These are phyloP conservation scores for Maniola jurtina DNA, from an alignment of 1,140 invertebrate genomes.

Conservation along the genomic window DNA sequence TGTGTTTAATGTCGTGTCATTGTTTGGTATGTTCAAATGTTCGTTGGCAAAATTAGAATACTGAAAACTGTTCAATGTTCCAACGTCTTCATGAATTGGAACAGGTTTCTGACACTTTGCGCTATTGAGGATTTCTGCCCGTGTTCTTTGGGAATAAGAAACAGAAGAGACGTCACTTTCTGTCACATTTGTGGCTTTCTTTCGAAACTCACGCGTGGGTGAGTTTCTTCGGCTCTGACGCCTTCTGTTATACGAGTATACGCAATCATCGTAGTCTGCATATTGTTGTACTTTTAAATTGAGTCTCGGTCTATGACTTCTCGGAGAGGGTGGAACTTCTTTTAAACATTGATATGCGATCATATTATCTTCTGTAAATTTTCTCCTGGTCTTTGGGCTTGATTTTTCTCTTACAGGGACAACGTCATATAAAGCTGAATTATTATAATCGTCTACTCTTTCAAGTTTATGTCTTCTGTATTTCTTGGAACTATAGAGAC, in stretches of 20 bases:
- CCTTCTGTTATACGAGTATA: constrained; percentile 22
- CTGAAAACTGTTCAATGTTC: constrained; percentile 32
- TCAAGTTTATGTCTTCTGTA: constrained; percentile 33
- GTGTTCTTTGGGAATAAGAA: constrained; percentile 17
- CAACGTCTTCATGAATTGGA: constrained; percentile 28
- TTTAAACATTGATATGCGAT: constrained; percentile 42
- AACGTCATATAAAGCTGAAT: constrained; percentile 58
- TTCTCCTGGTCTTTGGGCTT: constrained; percentile 61
- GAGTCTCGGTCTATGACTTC: constrained; percentile 53
- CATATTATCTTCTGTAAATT: constrained; percentile 49
- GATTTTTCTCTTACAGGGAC: constrained; percentile 68
- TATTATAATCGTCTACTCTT: constrained; percentile 51
- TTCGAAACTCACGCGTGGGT: constrained; percentile 11
- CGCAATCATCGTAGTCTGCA: constrained; percentile 45
- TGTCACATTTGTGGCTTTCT: constrained; percentile 7
- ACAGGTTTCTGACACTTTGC: constrained; percentile 17
- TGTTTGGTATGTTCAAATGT: constrained; percentile 30
- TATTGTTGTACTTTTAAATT: constrained; percentile 61
- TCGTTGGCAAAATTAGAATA: constrained; percentile 33
- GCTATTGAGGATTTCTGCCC: constrained; percentile 6
- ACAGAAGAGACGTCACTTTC: constrained; percentile 24
- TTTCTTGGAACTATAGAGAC: constrained; percentile 54
- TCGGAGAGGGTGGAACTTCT: constrained; percentile 71
- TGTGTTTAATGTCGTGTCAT: constrained; percentile 49
- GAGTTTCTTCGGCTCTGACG: constrained; percentile 12